phyloP scores from a whole-genome alignment of 2,888 invertebrate genomes.

The Noctua pronuba region DNA sequence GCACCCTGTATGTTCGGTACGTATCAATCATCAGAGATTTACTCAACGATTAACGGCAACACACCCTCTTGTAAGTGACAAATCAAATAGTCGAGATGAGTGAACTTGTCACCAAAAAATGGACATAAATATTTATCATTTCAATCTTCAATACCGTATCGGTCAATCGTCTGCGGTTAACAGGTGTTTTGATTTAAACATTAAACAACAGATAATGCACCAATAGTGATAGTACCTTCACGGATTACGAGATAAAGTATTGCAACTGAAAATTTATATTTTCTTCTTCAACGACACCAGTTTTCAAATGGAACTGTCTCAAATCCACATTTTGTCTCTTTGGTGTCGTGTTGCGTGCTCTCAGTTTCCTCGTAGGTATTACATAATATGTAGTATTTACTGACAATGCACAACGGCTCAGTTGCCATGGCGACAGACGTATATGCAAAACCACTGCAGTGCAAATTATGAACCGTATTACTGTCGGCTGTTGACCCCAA shows the following conservation, averaged over 20 bases:
- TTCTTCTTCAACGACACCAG: not conserved
- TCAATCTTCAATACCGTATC: conserved; percentile 20
- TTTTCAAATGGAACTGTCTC: conserved; percentile 19
- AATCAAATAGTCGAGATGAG: conserved; percentile 4
- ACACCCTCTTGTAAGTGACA: not conserved
- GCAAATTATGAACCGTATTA: conserved; percentile 59
- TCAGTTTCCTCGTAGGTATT: not conserved
- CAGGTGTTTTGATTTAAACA: conserved; percentile 37
- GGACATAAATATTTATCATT: conserved; percentile 7
- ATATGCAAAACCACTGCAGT: conserved; percentile 72
- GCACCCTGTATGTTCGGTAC: not conserved
- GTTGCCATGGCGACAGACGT: conserved; percentile 67
- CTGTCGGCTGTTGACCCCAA: conserved; percentile 47
- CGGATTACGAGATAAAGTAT: conserved; percentile 3
- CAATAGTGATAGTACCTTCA: not conserved
- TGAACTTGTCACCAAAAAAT: conserved; percentile 25
- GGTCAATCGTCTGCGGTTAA: conserved; percentile 9
- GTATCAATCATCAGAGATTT: conserved; percentile 25
- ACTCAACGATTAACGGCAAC: conserved; percentile 12
- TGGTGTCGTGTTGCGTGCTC: not conserved
- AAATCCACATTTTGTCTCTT: not conserved
- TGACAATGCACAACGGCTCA: conserved; percentile 30
- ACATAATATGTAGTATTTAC: conserved; percentile 21
- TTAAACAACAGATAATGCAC: conserved; percentile 13
- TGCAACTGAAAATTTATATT: not conserved